These are phyloP conservation scores for Zosterops lateralis DNA, from an alignment of 2,113 vertebrate species.

Conservation along the genomic window DNA sequence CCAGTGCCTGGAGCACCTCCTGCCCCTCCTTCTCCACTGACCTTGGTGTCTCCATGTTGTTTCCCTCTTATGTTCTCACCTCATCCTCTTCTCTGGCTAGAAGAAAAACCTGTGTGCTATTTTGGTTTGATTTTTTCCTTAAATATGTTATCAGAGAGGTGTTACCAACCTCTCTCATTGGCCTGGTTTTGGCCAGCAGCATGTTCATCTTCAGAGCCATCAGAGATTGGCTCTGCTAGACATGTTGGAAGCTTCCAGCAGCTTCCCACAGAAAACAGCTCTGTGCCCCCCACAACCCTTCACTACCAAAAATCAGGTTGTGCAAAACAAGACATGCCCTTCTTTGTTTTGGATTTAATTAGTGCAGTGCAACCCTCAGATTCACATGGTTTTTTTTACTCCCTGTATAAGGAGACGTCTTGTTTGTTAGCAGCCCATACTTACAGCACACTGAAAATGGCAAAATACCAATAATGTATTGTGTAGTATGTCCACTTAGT, in stretches of 20 bases:
- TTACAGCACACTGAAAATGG: neutral
- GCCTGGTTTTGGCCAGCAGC: neutral
- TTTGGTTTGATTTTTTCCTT: neutral
- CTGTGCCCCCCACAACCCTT: fast-evolving
- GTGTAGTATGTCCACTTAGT: neutral
- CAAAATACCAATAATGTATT: neutral
- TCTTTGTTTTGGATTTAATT: neutral
- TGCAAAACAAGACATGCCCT: neutral
- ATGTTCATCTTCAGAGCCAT: neutral
- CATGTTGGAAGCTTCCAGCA: neutral
- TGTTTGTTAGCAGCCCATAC: neutral
- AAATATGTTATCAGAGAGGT: too few species aligned
- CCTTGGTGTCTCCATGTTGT: too few species aligned
- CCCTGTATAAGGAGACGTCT: fast-evolving
- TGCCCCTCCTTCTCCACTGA: neutral
- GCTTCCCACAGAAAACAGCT: neutral
- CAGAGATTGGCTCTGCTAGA: fast-evolving
- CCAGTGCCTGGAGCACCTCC: neutral
- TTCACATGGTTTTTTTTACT: fast-evolving
- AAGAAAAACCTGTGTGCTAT: fast-evolving
- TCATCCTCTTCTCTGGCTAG: neutral
- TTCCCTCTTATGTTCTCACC: neutral
- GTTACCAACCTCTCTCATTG: fast-evolving
- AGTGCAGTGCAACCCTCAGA: neutral
- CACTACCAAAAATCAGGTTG: neutral